phyloP scores from a whole-genome alignment of 2,113 vertebrate species.

The Xyrauchen texanus region DNA sequence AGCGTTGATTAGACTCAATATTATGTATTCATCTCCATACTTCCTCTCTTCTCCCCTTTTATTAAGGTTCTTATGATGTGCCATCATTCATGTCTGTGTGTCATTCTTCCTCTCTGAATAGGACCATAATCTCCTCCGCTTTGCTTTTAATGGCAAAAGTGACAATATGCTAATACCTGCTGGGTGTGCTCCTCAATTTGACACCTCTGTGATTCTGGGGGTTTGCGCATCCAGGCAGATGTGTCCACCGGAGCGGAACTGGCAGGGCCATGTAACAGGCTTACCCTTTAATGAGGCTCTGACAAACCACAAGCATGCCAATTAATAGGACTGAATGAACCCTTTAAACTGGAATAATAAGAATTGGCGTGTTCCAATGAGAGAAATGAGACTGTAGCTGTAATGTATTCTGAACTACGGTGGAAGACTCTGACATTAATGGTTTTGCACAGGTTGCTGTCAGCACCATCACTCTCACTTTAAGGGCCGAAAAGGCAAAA shows the following conservation, averaged over 20 bases:
- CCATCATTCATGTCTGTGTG: constrained; percentile 69
- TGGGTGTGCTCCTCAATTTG: constrained; percentile 60
- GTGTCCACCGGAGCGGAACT: constrained; percentile 72
- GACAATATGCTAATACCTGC: constrained; percentile 70
- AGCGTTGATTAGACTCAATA: constrained; percentile 31
- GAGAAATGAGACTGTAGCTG: constrained; percentile 20
- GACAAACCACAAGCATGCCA: constrained; percentile 71
- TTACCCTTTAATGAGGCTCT: constrained; percentile 75
- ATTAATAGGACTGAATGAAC: constrained; percentile 72
- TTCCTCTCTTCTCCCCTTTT: constrained; percentile 57
- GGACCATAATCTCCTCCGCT: constrained; percentile 71
- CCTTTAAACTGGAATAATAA: constrained; percentile 63
- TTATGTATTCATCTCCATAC: constrained; percentile 57
- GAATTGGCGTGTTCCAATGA: constrained; percentile 50
- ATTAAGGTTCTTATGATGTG: constrained; percentile 65
- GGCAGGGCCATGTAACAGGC: constrained; percentile 62
- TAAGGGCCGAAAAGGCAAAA: constrained; percentile 29
- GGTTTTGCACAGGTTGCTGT: constrained; percentile 38
- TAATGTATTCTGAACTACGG: constrained; percentile 52
- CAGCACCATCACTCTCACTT: neutral
- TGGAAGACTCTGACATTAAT: constrained; percentile 39
- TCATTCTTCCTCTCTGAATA: constrained; percentile 68
- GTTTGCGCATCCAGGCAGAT: constrained; percentile 70
- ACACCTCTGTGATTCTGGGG: constrained; percentile 72
- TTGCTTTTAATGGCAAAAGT: constrained; percentile 76